Conservation (phyloP, 53 echinoderm and acorn worm species). For the Patiria pectinifera region DNA sequence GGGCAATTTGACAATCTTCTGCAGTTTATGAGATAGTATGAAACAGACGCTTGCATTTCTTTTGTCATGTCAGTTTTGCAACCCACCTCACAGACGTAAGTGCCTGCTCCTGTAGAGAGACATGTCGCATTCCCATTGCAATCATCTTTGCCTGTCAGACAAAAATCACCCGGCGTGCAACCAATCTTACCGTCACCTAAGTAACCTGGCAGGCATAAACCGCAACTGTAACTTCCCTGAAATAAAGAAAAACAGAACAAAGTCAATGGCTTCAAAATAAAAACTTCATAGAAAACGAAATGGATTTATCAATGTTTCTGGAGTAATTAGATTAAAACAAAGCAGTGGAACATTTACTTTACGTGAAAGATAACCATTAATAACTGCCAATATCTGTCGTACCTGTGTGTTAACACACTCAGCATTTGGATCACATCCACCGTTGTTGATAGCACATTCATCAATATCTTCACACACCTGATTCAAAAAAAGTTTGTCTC, state of each 20-base stretch:
- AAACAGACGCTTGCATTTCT: neutral
- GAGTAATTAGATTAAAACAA: too few species aligned
- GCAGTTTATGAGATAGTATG: too few species aligned
- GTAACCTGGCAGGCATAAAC: conserved; percentile 90
- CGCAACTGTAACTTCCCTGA: conserved; percentile 91
- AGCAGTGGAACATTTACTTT: too few species aligned
- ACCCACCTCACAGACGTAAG: conserved; percentile 92
- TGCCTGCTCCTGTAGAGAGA: conserved; percentile 89
- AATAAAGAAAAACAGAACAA: too few species aligned
- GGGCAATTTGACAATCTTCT: too few species aligned
- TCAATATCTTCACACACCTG: conserved; percentile 84
- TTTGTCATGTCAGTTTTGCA: neutral
- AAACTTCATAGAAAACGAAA: neutral
- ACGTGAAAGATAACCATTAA: neutral
- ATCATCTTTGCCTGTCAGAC: conserved; percentile 69
- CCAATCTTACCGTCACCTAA: conserved; percentile 83
- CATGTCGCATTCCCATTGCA: conserved; percentile 91
- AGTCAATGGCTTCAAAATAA: too few species aligned
- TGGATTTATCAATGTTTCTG: too few species aligned
- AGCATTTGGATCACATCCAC: conserved; percentile 75
- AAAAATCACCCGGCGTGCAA: conserved; percentile 88
- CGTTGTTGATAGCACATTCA: conserved; percentile 81
- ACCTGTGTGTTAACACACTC: conserved; percentile 83
- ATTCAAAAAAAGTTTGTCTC: neutral
- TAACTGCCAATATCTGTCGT: neutral